Evolutionary conservation across 2,797 vertebrate species (phyloP), one percentile per base, ranked within the genome.

Genomic region (Parauchenoglanis ngamensis): DNA sequence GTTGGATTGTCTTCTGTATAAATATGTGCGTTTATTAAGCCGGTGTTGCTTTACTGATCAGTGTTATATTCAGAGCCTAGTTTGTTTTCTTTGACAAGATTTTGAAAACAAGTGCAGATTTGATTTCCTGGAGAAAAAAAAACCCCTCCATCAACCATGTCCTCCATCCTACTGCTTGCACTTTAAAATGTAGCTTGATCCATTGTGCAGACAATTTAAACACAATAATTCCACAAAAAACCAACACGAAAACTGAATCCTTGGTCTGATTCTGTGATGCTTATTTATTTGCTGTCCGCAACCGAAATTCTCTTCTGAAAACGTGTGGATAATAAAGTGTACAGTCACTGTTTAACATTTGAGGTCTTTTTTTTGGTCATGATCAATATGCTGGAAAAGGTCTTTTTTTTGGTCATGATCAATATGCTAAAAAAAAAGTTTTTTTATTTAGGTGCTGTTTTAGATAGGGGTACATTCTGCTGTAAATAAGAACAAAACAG

Each of bases 311-410:
- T 86, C 85, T 79, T 90, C 84, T 91, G 84, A 90, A 88, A 87
- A 67, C 79, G 40, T 89, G 87, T 91, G 87, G 54, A 35, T 90
- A 92, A 92, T 92, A 92, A 90, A 85, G 89, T 86, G 15, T 56
- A 88, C 65, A 77, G 75, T 80, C 70, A 80, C 35, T 57, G 35
- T 89, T 12, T 49, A 54, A 1, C 1, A n/a, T 49, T n/a, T 80
- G 28, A 15, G 0, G 83, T 2, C 63, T 70, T 4, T 87, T 5
- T 52, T 52, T 2, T 73, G n/a, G 3, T 67, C 21, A 57, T 52
- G 4, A 83, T 63, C 2, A 4, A 13, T 79, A 56, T 25, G 28
- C 3, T 44, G 31, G 54, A 70, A 56, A 70, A 57, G n/a, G 83
- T 2, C 63, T 70, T 4, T 87, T 5, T 52, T 52, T 2, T 73